Base-by-base conservation (phyloP, 2,113 vertebrate species). In the Hassar affinis region DNA sequence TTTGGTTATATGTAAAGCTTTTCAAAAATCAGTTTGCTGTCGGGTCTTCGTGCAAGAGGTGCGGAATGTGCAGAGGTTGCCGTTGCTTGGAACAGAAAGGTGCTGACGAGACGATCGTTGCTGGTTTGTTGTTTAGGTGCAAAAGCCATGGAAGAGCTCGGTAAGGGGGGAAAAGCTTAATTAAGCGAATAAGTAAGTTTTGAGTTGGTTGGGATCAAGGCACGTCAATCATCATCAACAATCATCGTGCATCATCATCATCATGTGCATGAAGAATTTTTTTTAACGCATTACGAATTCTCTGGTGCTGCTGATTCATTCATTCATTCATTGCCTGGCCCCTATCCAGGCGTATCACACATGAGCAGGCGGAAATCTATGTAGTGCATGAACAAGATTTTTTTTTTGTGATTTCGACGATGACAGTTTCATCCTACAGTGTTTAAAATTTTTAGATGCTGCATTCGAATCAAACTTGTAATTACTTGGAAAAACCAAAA, bases 1-100 rank as follows among this genome's bases (percentile, higher is more conserved):
- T 83, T 83, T 80, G 84, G 84, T 72, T 82, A 76, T 75, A 51
- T 5, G 30, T 85, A 82, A 85, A 69, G 84, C 76, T 85, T 87
- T 77, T 51, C 7, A 6, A 14, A 22, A 68, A 42, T 42, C 17
- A 3, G 10, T 33, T 33, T 38, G 64, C 33, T 38, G 9, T 69
- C 35, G 66, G 33, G 66, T 3, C 33, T 38, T 35, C 33, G 7
- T 47, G 66, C 8, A 17, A 22, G 33, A 68, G n/a, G 35, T 20
- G 35, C 9, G 42, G 45, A 75, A 75, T n/a, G 56, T 59, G 51
- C 30, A 35, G 14, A 10, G 61, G 20, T 64, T 25, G 68, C 56
- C 6, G 61, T 68, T 35, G 27, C 68, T 47, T 9, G n/a, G 38
- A 47, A 71, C 1, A 45, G 15, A 71, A 79, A 84, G 82, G 77